Evolutionary conservation across 2,113 vertebrate genomes (phyloP), one percentile per base, ranked within the genome.

Genomic region (Callopanchax toddi): DNA sequence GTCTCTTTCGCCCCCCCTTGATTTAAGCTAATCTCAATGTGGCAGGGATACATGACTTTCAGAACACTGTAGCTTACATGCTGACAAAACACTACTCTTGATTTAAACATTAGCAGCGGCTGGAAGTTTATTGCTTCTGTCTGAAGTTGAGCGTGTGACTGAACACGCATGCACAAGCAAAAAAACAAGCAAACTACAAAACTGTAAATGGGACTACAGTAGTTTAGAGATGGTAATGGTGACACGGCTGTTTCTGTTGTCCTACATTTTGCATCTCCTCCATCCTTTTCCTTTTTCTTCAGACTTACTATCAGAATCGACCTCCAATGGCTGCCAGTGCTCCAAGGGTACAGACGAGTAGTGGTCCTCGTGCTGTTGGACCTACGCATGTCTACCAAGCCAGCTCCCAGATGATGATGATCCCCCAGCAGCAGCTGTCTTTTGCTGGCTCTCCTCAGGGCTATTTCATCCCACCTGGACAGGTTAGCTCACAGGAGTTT

Each of bases 321-420:
- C 91, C 95, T 46, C 87, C 93, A 82, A 94, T 97, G 93, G 91
- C 95, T 1, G 89, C 92, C 86, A 96, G 90, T 84, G 93, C 94
- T 44, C 94, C 96, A 65, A 93, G 96, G 11, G 96, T 98, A 75
- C 94, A 93, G 86, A 91, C 92, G 60, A 94, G 91, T 90, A 94
- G 92, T 40, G 92, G 94, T 42, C 92, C 96, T 60, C 94, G 96
- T 76, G 87, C 96, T 36, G 95, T 96, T 75, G 93, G 92, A 55
- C 93, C 95, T 75, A 59, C 95, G 62, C 97, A 98, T 77, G 96
- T 98, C 77, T 98, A 98, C 91, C 93, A 89, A 21, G 77, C 94
- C 46, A 91, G 90, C 89, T 97, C 96, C 83, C 97, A 96, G 93
- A 95, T 89, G 93, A 97, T 99, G 94, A 97, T 99, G 96, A 97